Evolutionary conservation across 2,797 vertebrate genomes (phyloP).

Genomic region (Rhabdomys pumilio): DNA sequence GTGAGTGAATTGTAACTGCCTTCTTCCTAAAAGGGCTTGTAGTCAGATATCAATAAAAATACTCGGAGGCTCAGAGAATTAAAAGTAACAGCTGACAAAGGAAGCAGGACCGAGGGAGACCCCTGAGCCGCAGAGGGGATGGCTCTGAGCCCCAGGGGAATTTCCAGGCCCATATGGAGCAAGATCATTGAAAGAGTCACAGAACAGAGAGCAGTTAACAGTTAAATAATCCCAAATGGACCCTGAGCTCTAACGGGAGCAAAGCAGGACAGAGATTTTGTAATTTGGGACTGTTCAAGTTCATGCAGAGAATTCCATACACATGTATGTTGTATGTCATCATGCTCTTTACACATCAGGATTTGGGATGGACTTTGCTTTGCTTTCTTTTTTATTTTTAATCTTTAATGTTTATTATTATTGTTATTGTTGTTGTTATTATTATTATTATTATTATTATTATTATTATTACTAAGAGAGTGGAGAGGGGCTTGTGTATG

Average conservation of each 20-base stretch:
- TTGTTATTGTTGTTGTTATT: too few species aligned
- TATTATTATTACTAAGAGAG: background rate
- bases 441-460: too few species aligned
- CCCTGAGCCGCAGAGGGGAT: background rate
- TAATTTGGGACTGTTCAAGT: constrained; percentile 29
- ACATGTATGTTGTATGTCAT: background rate
- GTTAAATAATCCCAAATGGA: constrained; percentile 1
- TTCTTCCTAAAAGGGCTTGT: constrained; percentile 69
- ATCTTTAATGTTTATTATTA: background rate
- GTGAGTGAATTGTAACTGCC: constrained; percentile 75
- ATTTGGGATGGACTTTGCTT: constrained; percentile 17
- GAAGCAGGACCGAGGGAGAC: constrained; percentile 10
- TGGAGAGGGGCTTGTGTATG: background rate
- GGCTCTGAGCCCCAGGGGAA: background rate
- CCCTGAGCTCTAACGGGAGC: background rate
- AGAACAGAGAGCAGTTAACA: background rate
- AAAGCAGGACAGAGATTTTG: constrained; percentile 25
- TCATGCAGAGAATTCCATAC: background rate
- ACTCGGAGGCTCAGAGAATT: constrained; percentile 63
- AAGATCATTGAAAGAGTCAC: background rate
- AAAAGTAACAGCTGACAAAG: constrained; percentile 72
- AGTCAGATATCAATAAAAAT: constrained; percentile 69
- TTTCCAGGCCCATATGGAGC: background rate
- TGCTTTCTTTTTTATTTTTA: background rate
- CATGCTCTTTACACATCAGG: background rate